Evolutionary conservation across 2,888 invertebrate species (phyloP).

Genomic region (Agonopterix alstromeriana): DNA sequence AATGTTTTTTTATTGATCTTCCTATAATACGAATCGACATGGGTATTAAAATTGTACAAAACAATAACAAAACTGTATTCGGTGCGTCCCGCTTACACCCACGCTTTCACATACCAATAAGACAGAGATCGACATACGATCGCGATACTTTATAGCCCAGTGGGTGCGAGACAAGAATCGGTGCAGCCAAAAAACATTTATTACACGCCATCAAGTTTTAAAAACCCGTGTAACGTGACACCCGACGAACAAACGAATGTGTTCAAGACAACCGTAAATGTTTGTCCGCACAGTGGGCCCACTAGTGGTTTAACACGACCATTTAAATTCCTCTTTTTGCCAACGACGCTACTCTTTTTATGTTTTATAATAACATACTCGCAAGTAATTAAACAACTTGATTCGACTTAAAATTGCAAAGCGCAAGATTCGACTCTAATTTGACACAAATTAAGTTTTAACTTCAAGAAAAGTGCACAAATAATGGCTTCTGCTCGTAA

Average conservation of each 20-base stretch:
- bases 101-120: slow-evolving; percentile 9
- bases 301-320: slow-evolving; percentile 21
- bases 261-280: slow-evolving; percentile 37
- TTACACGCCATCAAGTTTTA: slow-evolving; percentile 67
- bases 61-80: slow-evolving; percentile 33
- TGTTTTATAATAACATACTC: slow-evolving; percentile 2
- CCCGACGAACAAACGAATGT: slow-evolving; percentile 44
- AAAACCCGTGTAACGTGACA: slow-evolving; percentile 65
- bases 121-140: slow-evolving; percentile 22
- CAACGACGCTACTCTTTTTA: background rate
- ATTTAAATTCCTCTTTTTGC: slow-evolving; percentile 8
- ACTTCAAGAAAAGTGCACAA: slow-evolving; percentile 21
- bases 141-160: slow-evolving; percentile 39
- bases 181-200: slow-evolving; percentile 64
- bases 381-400: slow-evolving; percentile 7
- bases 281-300: slow-evolving; percentile 43
- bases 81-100: slow-evolving; percentile 26
- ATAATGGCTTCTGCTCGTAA: slow-evolving; percentile 22
- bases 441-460: slow-evolving; percentile 23
- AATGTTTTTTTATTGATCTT: slow-evolving; percentile 32
- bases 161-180: slow-evolving; percentile 42
- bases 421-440: slow-evolving; percentile 11
- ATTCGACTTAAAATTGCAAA: slow-evolving; percentile 9
- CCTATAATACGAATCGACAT: slow-evolving; percentile 49
- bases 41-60: slow-evolving; percentile 45